Evolutionary conservation across 2,113 vertebrate genomes (phyloP).

Genomic region (Gasterosteus nipponicus): DNA sequence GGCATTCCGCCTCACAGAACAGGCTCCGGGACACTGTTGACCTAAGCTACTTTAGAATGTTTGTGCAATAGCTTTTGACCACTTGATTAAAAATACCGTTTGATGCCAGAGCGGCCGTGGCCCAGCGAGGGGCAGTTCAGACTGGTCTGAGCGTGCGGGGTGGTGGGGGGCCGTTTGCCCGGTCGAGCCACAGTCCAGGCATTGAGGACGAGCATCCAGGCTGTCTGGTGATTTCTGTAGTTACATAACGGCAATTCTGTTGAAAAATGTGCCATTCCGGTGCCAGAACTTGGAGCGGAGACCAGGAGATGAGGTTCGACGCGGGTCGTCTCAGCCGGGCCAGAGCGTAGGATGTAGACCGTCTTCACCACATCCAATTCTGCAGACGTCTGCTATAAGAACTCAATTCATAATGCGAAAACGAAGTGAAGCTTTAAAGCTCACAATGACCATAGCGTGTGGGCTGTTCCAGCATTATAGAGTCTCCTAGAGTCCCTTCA

Average conservation of each 20-base stretch:
- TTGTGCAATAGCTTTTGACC: constrained; percentile 85
- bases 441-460: neutral
- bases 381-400: no score
- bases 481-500: constrained; percentile 13
- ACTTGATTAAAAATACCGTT: constrained; percentile 87
- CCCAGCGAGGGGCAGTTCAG: constrained; percentile 77
- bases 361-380: no score
- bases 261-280: constrained; percentile 2
- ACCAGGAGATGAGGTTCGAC: neutral
- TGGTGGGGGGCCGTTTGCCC: constrained; percentile 62
- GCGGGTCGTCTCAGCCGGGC: neutral
- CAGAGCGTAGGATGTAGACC: no score
- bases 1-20: constrained; percentile 83
- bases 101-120: constrained; percentile 76
- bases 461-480: neutral
- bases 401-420: no score
- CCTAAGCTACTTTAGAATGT: constrained; percentile 88
- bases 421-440: neutral
- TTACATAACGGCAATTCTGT: constrained; percentile 32
- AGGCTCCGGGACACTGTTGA: constrained; percentile 81
- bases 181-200: constrained; percentile 43
- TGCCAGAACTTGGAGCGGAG: neutral
- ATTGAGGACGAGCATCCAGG: constrained; percentile 26
- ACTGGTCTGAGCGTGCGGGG: constrained; percentile 78
- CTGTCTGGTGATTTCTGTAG: constrained; percentile 18